Evolutionary conservation across 2,113 vertebrate genomes (phyloP).

Genomic region (Eidolon helvum): DNA sequence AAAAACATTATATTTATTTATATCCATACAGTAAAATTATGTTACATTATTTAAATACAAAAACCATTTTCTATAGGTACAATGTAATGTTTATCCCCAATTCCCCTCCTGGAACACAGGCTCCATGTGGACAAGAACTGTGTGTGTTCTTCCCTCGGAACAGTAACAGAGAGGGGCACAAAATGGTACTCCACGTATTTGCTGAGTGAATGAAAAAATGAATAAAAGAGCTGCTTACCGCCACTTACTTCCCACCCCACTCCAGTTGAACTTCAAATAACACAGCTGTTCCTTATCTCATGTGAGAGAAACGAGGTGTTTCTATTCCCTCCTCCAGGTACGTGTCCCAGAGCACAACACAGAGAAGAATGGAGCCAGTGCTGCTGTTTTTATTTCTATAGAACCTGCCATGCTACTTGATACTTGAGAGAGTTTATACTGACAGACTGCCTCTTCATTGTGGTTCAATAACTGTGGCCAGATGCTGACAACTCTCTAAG

Average conservation of each 20-base stretch:
- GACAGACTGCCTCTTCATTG: not conserved
- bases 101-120: not conserved
- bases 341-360: not conserved
- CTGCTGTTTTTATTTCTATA: not conserved
- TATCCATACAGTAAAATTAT: not conserved
- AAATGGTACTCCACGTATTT: fast-evolving
- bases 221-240: not conserved
- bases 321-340: too few species aligned
- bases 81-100: not conserved
- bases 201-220: not conserved
- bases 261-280: not conserved
- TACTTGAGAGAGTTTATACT: not conserved
- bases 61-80: not conserved
- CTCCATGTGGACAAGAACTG: not conserved
- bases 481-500: not conserved
- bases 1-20: not conserved
- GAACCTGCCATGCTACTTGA: not conserved
- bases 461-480: not conserved
- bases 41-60: not conserved
- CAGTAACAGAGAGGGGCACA: not conserved
- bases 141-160: not conserved
- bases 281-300: not conserved
- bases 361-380: not conserved
- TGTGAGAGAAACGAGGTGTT: not conserved
- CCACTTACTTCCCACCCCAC: not conserved